Conservation (phyloP, 2,888 invertebrate genomes). For the Copidosoma aretas region DNA sequence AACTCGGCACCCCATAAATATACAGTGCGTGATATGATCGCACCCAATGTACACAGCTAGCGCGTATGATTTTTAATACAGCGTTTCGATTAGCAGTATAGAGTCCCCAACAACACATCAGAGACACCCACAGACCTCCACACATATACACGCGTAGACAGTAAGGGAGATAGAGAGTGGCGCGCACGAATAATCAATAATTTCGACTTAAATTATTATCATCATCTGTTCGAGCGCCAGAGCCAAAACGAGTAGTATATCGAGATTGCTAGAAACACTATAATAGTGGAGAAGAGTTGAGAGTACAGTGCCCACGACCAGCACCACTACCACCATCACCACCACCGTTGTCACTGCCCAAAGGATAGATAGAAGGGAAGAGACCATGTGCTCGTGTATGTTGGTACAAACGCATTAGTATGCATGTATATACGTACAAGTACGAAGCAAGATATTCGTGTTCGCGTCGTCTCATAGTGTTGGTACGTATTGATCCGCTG, state of each 20-base stretch:
- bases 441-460: conserved; percentile 16
- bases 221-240: conserved; percentile 4
- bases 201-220: conserved; percentile 33
- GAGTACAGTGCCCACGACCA: no score
- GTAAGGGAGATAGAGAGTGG: neutral
- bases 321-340: no score
- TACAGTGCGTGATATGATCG: no score
- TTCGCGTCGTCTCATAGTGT: conserved; percentile 19
- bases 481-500: conserved; percentile 42
- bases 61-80: conserved; percentile 28
- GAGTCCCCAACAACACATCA: conserved; percentile 22
- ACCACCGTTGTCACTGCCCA: neutral
- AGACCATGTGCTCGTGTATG: neutral
- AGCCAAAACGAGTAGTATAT: neutral
- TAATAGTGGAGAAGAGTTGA: no score
- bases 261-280: neutral
- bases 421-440: neutral
- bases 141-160: no score
- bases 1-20: neutral
- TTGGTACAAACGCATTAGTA: no score
- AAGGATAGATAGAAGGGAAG: neutral
- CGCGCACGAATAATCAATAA: conserved; percentile 27
- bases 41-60: neutral
- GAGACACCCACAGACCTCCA: no score
- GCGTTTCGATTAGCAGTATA: conserved; percentile 10